Conservation (phyloP, 2,113 vertebrate species). For the Micronisus gabar region DNA sequence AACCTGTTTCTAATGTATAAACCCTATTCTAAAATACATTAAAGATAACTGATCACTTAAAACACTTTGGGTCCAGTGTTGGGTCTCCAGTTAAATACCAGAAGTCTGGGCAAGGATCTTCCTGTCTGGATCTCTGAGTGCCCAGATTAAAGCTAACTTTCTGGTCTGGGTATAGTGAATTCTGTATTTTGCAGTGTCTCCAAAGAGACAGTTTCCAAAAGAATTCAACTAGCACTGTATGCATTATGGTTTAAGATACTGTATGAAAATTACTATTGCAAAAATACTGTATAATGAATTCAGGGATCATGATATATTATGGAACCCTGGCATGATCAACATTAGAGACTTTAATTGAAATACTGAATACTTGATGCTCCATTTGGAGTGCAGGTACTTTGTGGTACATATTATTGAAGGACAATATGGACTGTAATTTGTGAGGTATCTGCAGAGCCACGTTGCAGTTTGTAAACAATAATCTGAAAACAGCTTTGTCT, state of each 20-base stretch:
- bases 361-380: conserved; percentile 52
- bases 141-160: conserved; percentile 61
- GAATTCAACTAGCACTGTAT: background rate
- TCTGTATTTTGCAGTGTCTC: background rate
- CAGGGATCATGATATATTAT: background rate
- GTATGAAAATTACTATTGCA: conserved; percentile 13
- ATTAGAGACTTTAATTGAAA: conserved; percentile 51
- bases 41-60: conserved; percentile 12
- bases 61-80: conserved; percentile 49
- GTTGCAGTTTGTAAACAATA: conserved; percentile 74
- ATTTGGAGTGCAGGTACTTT: conserved; percentile 18
- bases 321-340: conserved; percentile 31
- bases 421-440: conserved; percentile 52
- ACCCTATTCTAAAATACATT: conserved; percentile 51
- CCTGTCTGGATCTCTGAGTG: background rate
- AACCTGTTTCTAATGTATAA: conserved; percentile 55
- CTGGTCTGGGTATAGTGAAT: conserved; percentile 16
- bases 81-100: conserved; percentile 13
- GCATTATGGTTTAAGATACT: background rate
- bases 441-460: conserved; percentile 73
- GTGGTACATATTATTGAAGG: background rate
- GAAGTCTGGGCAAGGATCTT: conserved; percentile 21
- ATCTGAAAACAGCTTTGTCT: conserved; percentile 49
- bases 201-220: background rate
- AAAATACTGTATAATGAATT: conserved; percentile 29